Base-by-base conservation (phyloP, 2,888 invertebrate genomes). In the Cephus pygmeus region DNA sequence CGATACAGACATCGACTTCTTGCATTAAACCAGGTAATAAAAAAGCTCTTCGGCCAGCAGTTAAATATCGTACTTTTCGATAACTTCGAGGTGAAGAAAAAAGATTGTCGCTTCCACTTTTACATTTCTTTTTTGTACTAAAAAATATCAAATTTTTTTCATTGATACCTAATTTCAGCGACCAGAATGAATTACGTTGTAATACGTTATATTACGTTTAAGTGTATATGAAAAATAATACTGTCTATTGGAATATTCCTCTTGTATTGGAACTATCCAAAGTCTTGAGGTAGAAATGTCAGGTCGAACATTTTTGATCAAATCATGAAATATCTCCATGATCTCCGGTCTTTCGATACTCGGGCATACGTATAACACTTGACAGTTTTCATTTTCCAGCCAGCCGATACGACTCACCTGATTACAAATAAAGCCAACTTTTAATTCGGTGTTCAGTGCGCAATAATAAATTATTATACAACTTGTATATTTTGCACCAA, bases 381-480 rank as follows among this genome's bases (percentile, higher is more conserved):
- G 78, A 2, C 81, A 74, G 11, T 83, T 81, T 56, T 81, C 73
- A 69, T 85, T 85, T 36, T 79, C 84, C 31, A 86, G 73, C 85
- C 85, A 85, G n/a, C 83, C 84, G 11, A 86, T 74, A 35, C 85
- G 77, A 40, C 83, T 82, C 73, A 85, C 78, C 84, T 86, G 33
- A 23, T 23, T n/a, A 3, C 34, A 23, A 15, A 34, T 23, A 3
- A 73, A 11, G 12, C 36, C 68, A 68, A n/a, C 12, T 69, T 34
- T 75, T 69, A 23, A n/a, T 69, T 4, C 1, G 31, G 11, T 69
- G 11, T 71, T 12, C 11, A n/a, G 15, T 34, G 11, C 12, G 12
- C 30, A 73, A n/a, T 23, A 12, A 68, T 69, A 33, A 11, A 33
- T 11, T 56, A 12, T 35, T 73, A 1, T 31, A 34, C 79, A 75